Evolutionary conservation across 2,797 vertebrate species (phyloP), one percentile per base, ranked within the genome.

Genomic region (Oryzias sinensis): DNA sequence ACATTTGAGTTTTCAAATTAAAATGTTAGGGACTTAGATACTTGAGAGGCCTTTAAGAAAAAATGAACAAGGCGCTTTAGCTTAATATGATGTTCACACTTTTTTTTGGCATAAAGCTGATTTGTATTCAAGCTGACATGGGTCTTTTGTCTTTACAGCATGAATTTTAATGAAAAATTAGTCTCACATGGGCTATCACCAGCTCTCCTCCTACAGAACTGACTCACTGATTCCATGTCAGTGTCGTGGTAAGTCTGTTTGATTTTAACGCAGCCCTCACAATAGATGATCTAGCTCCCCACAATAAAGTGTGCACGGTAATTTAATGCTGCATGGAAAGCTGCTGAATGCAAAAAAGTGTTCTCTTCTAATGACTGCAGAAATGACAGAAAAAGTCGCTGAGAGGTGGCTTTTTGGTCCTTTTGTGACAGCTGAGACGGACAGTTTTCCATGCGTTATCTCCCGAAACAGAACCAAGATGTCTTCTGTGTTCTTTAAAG

Each of bases 111-210:
- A 55, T 72, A 37, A 25, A 43, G 29, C 60, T 27, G 61, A 66
- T 83, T 80, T 60, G 68, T 73, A 82, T 84, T 81, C 80, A 27
- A 56, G 59, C 43, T 53, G 3, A 49, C 60, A 20, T 63, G 62
- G 75, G 72, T 69, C 68, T 80, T 83, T 79, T 76, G 52, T 82
- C 79, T 84, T 76, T 70, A 66, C 53, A 20, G 18, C 64, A 71
- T 80, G 80, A 7, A 70, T 74, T 86, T 78, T 71, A 73, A 80
- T 84, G 70, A 79, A 81, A 81, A 77, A 83, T 74, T 53, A 55
- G 53, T 80, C 75, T 59, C 63, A 63, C 62, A 66, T 49, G 37
- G 37, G 24, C 48, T 18, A 27, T 47, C 66, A 53, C 74, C 70
- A 75, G 59, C 69, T 76, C 63, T 59, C 50, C 49, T 44, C 55